Evolutionary conservation across 1,140 invertebrate genomes (phyloP), one percentile per base, ranked within the genome.

Genomic region (Papilio glaucus): DNA sequence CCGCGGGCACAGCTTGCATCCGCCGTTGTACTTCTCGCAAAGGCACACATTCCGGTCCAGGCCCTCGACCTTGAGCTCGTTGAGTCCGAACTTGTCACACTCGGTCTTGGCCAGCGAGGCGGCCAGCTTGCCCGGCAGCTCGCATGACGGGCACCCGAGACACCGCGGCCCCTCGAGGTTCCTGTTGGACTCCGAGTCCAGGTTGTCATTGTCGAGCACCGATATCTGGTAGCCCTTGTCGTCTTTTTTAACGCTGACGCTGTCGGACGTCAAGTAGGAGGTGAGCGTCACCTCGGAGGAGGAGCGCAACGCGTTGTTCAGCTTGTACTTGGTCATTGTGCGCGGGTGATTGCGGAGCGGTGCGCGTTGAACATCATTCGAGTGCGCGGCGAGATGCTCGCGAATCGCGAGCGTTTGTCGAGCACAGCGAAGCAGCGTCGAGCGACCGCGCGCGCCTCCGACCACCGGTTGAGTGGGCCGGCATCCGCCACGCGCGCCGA

Each of bases 281-380:
- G 92, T 94, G 8, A 94, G 77, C 5, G 92, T 93, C 67, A 94
- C 92, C 75, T 93, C 91, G 24, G 91, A 90, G 33, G 88, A 82
- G 12, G 87, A 86, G 5, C 85, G 78, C 3, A 82, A 80, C 42
- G 85, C 83, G 75, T 91, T 91, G 74, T 91, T 93, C 68, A 93
- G 71, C 67, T 93, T 94, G 77, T 93, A 94, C 78, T 94, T 94
- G 12, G 93, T 94, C 93, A 94, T 94, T 12, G 49, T 57, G 49
- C 49, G 49, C 9, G 49, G 21, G 4, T 85, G 83, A 85, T 88
- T 76, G 82, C 87, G 12, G 73, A 70, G 3, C n/a, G 85, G 87
- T 8, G 80, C 88, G 7, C 86, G 85, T n/a, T n/a, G 45, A 85
- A 85, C 88, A 90, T 90, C 85, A 83, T 75, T 75, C 10, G 33